Evolutionary conservation across 2,113 vertebrate species (phyloP).

Genomic region (Fregetta grallaria): DNA sequence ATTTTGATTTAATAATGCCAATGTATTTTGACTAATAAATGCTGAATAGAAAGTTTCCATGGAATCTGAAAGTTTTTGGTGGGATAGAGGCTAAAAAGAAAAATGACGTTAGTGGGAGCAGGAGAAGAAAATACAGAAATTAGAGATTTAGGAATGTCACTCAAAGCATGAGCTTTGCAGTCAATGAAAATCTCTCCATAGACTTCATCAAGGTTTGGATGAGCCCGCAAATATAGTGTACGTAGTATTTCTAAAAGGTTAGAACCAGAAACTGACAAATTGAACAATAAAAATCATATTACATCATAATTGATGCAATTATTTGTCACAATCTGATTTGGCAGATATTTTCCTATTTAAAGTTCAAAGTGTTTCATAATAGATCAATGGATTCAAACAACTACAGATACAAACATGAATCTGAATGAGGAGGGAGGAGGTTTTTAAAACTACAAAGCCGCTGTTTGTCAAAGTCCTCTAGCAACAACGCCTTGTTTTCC

Average conservation of each 20-base stretch:
- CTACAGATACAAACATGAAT: constrained; percentile 4
- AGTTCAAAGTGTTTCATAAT: neutral
- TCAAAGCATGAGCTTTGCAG: neutral
- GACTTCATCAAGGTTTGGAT: neutral
- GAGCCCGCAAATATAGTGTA: neutral
- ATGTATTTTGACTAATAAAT: neutral
- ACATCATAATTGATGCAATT: neutral
- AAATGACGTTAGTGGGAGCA: accelerated
- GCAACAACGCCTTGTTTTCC: constrained; percentile 63
- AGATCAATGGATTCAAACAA: constrained; percentile 29
- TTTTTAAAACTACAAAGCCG: constrained; percentile 54
- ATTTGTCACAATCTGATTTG: neutral
- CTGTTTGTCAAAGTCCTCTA: constrained; percentile 50
- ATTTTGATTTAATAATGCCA: neutral
- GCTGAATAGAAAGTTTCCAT: neutral
- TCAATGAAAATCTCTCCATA: neutral
- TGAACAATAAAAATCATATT: neutral
- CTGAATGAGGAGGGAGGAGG: neutral
- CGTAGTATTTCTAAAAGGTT: neutral
- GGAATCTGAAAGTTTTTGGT: neutral
- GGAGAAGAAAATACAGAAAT: neutral
- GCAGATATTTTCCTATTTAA: neutral
- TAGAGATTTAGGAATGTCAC: neutral
- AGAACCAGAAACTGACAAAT: neutral
- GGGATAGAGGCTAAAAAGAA: neutral